Base-by-base conservation (phyloP, 2,888 invertebrate species). In the Scaptomyza flava region DNA sequence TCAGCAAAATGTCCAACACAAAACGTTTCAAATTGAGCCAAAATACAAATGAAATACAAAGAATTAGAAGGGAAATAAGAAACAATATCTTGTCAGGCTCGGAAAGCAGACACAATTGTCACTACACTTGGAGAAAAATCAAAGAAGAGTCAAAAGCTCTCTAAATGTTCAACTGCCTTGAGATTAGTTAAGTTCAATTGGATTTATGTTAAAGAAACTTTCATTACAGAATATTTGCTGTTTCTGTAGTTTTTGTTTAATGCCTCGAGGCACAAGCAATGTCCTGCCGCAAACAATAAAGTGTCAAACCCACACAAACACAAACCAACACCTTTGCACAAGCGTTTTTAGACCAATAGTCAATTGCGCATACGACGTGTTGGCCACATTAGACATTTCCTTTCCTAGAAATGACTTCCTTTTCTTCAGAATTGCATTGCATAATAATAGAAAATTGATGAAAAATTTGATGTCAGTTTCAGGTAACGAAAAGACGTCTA, bases 1-100 rank as follows among this genome's bases (percentile, higher is more conserved):
- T 51, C 42, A 63, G n/a, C 56, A 23, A 88, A 79, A 68, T 86
- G 80, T 82, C 80, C 71, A 72, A 48, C 27, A n/a, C 3, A 4
- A 41, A 58, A 34, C 33, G 56, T 52, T 65, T 53, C 59, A 57
- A 60, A 27, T 48, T 36, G n/a, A 50, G 9, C 11, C 47, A 31
- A 17, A 33, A 54, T 34, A 17, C 17, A 17, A 17, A 17, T 17
- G 47, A 17, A 17, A 17, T 17, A 51, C 34, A 31, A 20, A 53
- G 30, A 41, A 54, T n/a, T 12, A 2, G 8, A 34, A 12, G 38
- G 14, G 12, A 43, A 20, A 33, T 42, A 50, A 45, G 52, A 36
- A 58, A 61, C 63, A 68, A 74, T 59, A 75, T 61, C 63, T 57
- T 51, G 42, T 7, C 34, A 51, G 34, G 11, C 12, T 11, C 12